Conservation (phyloP, 2,888 invertebrate species). For the Pinctada fucata region DNA sequence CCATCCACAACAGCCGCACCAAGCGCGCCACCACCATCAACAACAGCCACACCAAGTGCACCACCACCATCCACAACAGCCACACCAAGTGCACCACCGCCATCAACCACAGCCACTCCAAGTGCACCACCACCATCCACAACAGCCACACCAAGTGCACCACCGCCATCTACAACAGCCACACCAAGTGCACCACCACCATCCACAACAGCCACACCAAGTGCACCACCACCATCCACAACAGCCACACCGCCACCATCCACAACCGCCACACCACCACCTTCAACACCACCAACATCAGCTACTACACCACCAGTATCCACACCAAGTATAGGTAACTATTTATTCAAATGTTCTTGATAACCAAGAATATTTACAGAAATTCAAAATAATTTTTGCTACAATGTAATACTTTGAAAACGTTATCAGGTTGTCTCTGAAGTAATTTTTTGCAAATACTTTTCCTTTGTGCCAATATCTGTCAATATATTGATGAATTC, state of each 20-base stretch:
- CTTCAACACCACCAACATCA: background rate
- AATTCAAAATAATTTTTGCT: no score
- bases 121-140: constrained; percentile 1
- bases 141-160: background rate
- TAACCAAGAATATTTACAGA: no score
- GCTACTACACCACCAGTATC: background rate
- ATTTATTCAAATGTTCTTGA: no score
- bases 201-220: background rate
- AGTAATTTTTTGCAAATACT: no score
- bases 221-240: constrained; percentile 1
- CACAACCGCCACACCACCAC: background rate
- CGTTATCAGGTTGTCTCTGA: no score
- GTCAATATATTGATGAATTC: no score
- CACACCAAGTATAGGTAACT: background rate
- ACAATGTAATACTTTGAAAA: no score
- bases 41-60: constrained; percentile 1
- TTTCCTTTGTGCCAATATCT: no score
- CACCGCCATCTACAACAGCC: background rate
- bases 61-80: constrained; percentile 2
- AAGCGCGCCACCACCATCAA: background rate
- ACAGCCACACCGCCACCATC: background rate
- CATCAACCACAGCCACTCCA: background rate
- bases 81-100: background rate
- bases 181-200: background rate
- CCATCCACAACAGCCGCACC: background rate